Percentiles rank a stretch among this genome's conserved stretches.
These are phyloP conservation scores for Yponomeuta cagnagella DNA, from an alignment of 2,888 invertebrate genomes.

Conservation along the genomic window DNA sequence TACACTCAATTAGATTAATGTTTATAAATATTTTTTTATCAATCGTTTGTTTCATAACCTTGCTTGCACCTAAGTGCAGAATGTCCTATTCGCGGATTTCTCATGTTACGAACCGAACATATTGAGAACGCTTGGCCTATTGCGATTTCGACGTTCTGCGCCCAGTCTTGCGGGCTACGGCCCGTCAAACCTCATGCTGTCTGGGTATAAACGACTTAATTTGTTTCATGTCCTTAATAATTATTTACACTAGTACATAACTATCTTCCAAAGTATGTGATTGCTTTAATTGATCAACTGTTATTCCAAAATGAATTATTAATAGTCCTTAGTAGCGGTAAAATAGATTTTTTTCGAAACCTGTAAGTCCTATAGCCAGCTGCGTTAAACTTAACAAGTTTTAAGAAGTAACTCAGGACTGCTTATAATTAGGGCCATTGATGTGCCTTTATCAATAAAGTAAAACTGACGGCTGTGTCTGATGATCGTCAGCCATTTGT, in stretches of 20 bases:
- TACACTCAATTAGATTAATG: not conserved
- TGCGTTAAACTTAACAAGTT: not conserved
- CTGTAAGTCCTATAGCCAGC: no score
- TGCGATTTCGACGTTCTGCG: no score
- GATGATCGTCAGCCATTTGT: not conserved
- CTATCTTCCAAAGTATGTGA: not conserved
- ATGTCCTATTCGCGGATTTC: no score
- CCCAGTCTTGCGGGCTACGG: no score
- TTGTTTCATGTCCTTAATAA: not conserved
- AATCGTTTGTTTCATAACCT: no score
- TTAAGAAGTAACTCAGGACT: not conserved
- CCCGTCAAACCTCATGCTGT: no score
- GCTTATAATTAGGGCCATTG: not conserved
- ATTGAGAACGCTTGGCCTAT: no score
- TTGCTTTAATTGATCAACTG: not conserved
- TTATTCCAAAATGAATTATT: not conserved
- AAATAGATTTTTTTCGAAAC: not conserved
- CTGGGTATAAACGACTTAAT: not conserved
- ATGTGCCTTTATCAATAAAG: slow-evolving; percentile 11
- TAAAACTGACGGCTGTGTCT: not conserved
- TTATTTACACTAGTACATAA: not conserved
- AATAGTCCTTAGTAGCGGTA: not conserved
- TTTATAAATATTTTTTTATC: no score
- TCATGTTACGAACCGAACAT: no score
- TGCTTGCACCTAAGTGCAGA: no score